Evolutionary conservation across 2,888 invertebrate species (phyloP).

Genomic region (Parochlus steinenii): DNA sequence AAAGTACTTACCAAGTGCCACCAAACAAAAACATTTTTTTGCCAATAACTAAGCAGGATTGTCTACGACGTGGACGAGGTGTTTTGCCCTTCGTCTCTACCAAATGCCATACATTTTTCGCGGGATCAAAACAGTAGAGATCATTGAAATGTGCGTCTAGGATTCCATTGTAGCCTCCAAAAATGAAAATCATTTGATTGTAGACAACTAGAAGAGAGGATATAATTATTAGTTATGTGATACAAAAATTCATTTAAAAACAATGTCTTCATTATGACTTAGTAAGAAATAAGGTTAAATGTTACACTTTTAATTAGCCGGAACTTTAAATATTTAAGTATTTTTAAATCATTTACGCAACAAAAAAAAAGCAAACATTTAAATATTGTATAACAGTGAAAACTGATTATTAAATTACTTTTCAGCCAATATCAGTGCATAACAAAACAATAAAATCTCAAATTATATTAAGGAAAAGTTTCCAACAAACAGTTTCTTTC

Average conservation of each 20-base stretch:
- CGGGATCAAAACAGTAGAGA: constrained; percentile 54
- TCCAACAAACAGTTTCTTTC: too few species aligned
- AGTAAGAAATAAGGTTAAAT: neutral
- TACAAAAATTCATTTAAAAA: too few species aligned
- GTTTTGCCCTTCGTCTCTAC: constrained; percentile 39
- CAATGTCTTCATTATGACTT: constrained; percentile 11
- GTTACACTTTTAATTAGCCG: constrained; percentile 1
- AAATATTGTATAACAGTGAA: constrained; percentile 2
- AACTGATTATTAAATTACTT: too few species aligned
- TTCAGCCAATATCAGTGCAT: too few species aligned
- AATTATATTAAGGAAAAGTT: too few species aligned
- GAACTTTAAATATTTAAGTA: constrained; percentile 9
- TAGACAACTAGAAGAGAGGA: constrained; percentile 49
- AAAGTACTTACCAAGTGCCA: constrained; percentile 63
- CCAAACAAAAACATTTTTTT: constrained; percentile 72
- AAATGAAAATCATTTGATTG: constrained; percentile 62
- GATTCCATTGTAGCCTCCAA: constrained; percentile 78
- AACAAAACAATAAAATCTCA: too few species aligned
- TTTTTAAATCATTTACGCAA: too few species aligned
- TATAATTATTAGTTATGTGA: constrained; percentile 18
- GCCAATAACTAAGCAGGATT: constrained; percentile 61
- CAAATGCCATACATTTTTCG: constrained; percentile 41
- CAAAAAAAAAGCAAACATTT: constrained; percentile 6
- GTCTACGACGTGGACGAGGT: constrained; percentile 52
- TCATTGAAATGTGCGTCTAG: constrained; percentile 68